Percentiles rank a stretch among this genome's conserved stretches.
These are phyloP conservation scores for Habrosyne pyritoides DNA, from an alignment of 2,888 invertebrate species.

Conservation along the genomic window DNA sequence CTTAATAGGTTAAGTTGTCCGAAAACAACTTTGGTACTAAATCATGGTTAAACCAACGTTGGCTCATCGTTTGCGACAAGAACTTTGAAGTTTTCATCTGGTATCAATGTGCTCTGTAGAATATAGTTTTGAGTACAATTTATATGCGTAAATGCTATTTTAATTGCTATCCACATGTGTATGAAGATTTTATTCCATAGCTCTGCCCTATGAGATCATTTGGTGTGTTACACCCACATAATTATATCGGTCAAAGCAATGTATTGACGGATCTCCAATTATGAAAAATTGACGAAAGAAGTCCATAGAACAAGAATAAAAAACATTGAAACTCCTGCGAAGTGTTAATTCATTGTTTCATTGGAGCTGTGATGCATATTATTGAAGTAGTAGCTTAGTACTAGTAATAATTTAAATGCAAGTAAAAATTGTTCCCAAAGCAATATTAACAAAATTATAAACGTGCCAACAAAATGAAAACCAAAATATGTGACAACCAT, in stretches of 20 bases:
- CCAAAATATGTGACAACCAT: slow-evolving; percentile 50
- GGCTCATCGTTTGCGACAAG: neutral
- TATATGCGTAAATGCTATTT: slow-evolving; percentile 9
- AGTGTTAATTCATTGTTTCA: neutral
- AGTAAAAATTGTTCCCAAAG: slow-evolving; percentile 23
- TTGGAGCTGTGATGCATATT: neutral
- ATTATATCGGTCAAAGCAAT: neutral
- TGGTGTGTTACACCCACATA: neutral
- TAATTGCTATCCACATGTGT: neutral
- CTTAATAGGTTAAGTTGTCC: neutral
- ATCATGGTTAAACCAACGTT: neutral
- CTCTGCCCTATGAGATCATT: neutral
- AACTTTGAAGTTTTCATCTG: slow-evolving; percentile 15
- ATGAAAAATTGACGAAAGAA: neutral
- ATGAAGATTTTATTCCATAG: neutral
- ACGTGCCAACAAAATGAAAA: slow-evolving; percentile 32
- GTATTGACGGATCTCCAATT: neutral
- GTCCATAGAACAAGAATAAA: neutral
- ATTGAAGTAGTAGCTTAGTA: too few relatives aligned
- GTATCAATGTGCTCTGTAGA: slow-evolving; percentile 15
- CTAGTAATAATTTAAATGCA: neutral
- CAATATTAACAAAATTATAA: slow-evolving; percentile 31
- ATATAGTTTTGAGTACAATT: slow-evolving; percentile 34
- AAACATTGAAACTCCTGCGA: neutral
- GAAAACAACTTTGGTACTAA: neutral